These are phyloP conservation scores for Sphyrna mokarran DNA, from an alignment of 2,113 vertebrate genomes.

Conservation along the genomic window DNA sequence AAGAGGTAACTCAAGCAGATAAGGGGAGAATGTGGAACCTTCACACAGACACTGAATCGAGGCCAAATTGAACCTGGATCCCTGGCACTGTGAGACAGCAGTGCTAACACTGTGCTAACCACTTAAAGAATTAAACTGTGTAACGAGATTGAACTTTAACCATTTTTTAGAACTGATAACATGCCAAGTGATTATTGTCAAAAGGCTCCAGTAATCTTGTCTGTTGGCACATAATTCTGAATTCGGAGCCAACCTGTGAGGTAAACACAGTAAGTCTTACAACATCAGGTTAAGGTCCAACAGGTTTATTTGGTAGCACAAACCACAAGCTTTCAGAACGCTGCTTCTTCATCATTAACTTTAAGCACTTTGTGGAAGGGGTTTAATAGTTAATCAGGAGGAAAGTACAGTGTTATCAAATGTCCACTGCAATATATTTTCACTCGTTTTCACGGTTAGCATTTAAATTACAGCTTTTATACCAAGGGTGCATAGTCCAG, in stretches of 20 bases:
- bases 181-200: neutral
- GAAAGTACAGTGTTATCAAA: neutral
- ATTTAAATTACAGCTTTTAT: neutral
- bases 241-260: neutral
- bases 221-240: neutral
- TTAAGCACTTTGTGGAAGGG: neutral
- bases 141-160: neutral
- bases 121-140: neutral
- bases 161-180: neutral
- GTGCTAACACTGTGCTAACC: too few relatives aligned
- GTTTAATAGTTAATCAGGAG: neutral
- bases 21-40: too few relatives aligned
- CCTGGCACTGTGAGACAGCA: too few relatives aligned
- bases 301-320: too few relatives aligned
- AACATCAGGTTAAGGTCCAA: too few relatives aligned
- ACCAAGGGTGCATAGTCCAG: neutral
- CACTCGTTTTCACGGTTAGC: neutral
- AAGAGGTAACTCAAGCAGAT: too few relatives aligned
- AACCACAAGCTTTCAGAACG: too few relatives aligned
- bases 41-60: too few relatives aligned
- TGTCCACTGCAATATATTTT: conserved; percentile 4
- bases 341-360: neutral
- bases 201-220: neutral
- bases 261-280: too few relatives aligned
- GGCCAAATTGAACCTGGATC: too few relatives aligned